Percentiles rank a stretch among this genome's conserved stretches.
These are phyloP conservation scores for Heterocephalus glaber DNA, from an alignment of 2,113 vertebrate species.

Conservation along the genomic window DNA sequence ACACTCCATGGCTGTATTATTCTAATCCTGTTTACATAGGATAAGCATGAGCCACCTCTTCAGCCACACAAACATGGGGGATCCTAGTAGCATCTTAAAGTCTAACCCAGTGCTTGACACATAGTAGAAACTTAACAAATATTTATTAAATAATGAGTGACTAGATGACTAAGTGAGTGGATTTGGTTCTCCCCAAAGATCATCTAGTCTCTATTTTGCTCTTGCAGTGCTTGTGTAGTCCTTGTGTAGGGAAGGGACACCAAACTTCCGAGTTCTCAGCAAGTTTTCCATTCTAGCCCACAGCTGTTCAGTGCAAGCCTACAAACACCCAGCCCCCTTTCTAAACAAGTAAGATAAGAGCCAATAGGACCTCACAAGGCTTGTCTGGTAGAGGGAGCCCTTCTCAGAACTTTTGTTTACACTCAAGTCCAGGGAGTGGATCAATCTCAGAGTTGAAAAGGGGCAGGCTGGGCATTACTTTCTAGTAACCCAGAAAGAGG, in stretches of 20 bases:
- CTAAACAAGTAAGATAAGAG: not conserved
- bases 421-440: not conserved
- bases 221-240: not conserved
- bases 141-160: constrained; percentile 11
- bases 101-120: not conserved
- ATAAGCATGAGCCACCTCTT: not conserved
- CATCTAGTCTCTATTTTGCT: not conserved
- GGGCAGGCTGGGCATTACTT: not conserved
- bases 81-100: not conserved
- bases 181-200: not conserved
- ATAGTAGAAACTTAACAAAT: not conserved
- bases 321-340: not conserved
- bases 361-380: not conserved
- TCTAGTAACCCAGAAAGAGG: not conserved
- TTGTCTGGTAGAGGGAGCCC: not conserved
- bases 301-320: not conserved
- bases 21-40: not conserved
- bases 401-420: not conserved
- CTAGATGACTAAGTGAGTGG: not conserved
- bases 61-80: not conserved
- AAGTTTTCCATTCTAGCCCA: not conserved
- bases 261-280: constrained; percentile 33
- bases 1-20: not conserved
- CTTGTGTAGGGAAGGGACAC: not conserved
- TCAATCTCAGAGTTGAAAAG: not conserved